Evolutionary conservation across 2,797 vertebrate genomes (phyloP), one percentile per base, ranked within the genome.

Genomic region (Gouania willdenowi): DNA sequence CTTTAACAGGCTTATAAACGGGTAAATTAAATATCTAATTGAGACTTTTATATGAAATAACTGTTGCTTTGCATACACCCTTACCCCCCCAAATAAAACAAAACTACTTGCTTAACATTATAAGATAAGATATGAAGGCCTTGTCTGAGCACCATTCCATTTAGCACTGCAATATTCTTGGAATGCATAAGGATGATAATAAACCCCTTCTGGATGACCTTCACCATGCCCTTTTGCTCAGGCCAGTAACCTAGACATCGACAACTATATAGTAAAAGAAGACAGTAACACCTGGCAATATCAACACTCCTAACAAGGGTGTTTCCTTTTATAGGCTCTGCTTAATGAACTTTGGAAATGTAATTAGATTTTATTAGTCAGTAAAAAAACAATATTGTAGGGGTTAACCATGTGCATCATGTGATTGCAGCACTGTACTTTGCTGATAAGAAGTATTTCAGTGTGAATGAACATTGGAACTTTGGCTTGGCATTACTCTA

Each of bases 281-380:
- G 29, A 42, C 27, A 58, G 18, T 10, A 45, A 43, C 19, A 33
- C 21, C 12, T 8, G 19, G 8, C 44, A 23, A 41, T 28, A 44
- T 29, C 17, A 24, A 17, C 18, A 18, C 35, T 48, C 34, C 52
- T 55, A 52, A 52, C 49, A 32, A 18, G 58, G 56, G 63, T 75
- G 68, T 79, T 75, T 76, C 55, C 64, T 60, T 43, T 12, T 29
- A 40, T 24, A 51, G 35, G 24, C 48, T 14, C 34, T 58, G 35
- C 48, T 55, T 62, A 48, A 39, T 18, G 43, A 83, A 84, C 76
- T 81, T 86, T 82, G 79, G 82, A 81, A 56, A 81, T 75, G 74
- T 79, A 71, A 79, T 82, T 73, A 59, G 41, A 71, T 77, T 75
- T 84, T 85, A 86, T 87, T 73, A 62, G 69, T 61, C 61, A 67